Conservation (phyloP, 2,797 vertebrate genomes). For the Astyanax mexicanus region DNA sequence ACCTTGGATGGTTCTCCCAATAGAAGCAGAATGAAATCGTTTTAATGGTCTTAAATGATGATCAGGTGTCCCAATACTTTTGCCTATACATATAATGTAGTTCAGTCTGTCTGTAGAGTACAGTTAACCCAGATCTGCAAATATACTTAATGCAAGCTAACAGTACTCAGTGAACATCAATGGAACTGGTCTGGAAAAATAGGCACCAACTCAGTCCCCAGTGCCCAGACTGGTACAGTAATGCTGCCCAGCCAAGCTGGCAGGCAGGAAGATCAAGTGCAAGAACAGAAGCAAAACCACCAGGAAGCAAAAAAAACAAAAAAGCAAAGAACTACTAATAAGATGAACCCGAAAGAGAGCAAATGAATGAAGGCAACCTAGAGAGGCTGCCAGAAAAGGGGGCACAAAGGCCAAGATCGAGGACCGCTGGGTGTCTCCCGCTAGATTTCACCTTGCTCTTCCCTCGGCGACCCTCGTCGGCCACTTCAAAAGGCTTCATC, state of each 20-base stretch:
- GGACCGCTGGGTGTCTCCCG: slow-evolving; percentile 35
- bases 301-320: slow-evolving; percentile 24
- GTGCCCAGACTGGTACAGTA: slow-evolving; percentile 21
- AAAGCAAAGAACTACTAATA: slow-evolving; percentile 10
- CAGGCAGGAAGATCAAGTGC: slow-evolving; percentile 29
- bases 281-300: slow-evolving; percentile 9
- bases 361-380: slow-evolving; percentile 29
- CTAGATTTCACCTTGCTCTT: slow-evolving; percentile 58
- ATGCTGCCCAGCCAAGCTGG: slow-evolving; percentile 22
- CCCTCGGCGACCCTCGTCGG: slow-evolving; percentile 46
- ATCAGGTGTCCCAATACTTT: too few relatives aligned
- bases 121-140: too few relatives aligned
- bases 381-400: too few relatives aligned
- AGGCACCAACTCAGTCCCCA: neutral
- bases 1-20: too few relatives aligned
- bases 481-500: slow-evolving; percentile 55
- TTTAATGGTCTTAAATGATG: too few relatives aligned
- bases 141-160: too few relatives aligned
- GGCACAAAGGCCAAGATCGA: slow-evolving; percentile 25
- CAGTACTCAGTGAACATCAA: too few relatives aligned
- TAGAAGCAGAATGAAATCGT: too few relatives aligned
- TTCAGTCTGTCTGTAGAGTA: too few relatives aligned
- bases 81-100: too few relatives aligned
- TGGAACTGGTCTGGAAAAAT: too few relatives aligned
- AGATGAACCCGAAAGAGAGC: slow-evolving; percentile 18